These are phyloP conservation scores for Acipenser ruthenus DNA, from an alignment of 2,797 vertebrate genomes.

Conservation along the genomic window DNA sequence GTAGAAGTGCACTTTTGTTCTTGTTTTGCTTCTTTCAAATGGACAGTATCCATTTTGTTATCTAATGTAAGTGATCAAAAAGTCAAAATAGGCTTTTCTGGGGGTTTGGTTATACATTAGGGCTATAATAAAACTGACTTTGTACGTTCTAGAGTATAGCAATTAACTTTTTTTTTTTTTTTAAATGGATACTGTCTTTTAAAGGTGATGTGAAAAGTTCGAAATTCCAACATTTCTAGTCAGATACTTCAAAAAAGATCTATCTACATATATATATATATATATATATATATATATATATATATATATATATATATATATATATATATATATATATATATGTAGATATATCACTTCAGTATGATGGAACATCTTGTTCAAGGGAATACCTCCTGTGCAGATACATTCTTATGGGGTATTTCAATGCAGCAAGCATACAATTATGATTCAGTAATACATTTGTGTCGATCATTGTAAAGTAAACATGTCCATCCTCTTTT, in stretches of 20 bases:
- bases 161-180: not conserved
- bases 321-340: too few species aligned
- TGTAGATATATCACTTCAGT: too few species aligned
- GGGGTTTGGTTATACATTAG: conserved; percentile 12
- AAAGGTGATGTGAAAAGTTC: conserved; percentile 36
- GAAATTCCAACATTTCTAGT: too few species aligned
- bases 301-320: too few species aligned
- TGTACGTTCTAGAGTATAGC: conserved; percentile 19
- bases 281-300: too few species aligned
- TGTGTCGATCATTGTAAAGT: conserved; percentile 7
- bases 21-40: conserved; percentile 40
- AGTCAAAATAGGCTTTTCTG: conserved; percentile 4
- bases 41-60: conserved; percentile 32
- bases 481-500: not conserved
- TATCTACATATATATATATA: too few species aligned
- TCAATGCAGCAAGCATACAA: conserved; percentile 13
- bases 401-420: conserved; percentile 15
- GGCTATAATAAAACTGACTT: conserved; percentile 18
- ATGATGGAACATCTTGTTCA: not conserved
- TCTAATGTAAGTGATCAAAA: conserved; percentile 14
- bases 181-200: conserved; percentile 29
- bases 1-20: conserved; percentile 78
- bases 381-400: conserved; percentile 1
- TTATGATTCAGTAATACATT: conserved; percentile 11
- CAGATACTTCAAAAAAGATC: too few species aligned